Evolutionary conservation across 2,113 vertebrate species (phyloP), one percentile per base, ranked within the genome.

Genomic region (Baryphthengus martii): DNA sequence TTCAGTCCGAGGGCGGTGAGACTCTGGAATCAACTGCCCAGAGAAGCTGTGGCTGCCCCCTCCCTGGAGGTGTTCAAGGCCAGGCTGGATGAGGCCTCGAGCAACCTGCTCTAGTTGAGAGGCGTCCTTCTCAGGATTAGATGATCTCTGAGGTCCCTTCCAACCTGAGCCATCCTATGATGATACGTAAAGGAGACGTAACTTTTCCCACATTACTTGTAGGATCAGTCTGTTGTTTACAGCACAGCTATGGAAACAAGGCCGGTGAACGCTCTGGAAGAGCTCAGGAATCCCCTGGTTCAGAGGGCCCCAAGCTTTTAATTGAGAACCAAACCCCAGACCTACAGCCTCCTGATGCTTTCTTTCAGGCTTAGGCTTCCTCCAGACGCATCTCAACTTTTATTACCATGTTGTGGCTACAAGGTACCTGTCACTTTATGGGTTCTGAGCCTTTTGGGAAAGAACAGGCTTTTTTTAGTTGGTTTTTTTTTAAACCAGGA

Each of bases 191-290:
- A 67, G 33, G 14, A 26, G 19, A 15, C 2, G 8, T 3, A 50
- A 70, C 28, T 15, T 9, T 39, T 21, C 33, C 31, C 24, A 7
- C 3, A 4, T 37, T n/a, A 6, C n/a, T 9, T 40, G 26, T 0
- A 8, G 47, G 35, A 18, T 13, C 3, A 3, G 28, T 3, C 29
- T 17, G 1, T 2, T 35, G 11, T 1, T 86, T 17, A 13, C 2
- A 24, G 47, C 0, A 6, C 0, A 11, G 65, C 79, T 40, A 19
- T 0, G 8, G 82, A 12, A 67, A 21, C 17, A 35, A 47, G n/a
- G 4, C 8, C n/a, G 18, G 21, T 2, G 42, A 65, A 16, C 4
- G 0, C 33, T 9, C 52, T 52, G 25, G 37, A 62, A 58, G n/a
- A 7, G 11, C 21, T 26, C 19, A 23, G 73, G 7, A 67, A 59